Conservation (phyloP, 2,797 vertebrate genomes). For the Hafferia zeledoni region DNA sequence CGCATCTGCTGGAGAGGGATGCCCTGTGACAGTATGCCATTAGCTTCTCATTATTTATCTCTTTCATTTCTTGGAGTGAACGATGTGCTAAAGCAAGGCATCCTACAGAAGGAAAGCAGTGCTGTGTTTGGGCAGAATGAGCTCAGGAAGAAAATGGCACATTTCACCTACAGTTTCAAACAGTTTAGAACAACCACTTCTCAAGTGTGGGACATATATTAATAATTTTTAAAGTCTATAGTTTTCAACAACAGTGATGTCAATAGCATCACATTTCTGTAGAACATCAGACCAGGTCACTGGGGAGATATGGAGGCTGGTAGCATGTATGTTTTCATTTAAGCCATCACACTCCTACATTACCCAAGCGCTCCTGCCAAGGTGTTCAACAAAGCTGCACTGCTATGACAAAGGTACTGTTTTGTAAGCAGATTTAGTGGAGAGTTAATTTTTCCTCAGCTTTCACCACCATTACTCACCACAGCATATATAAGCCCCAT, state of each 20-base stretch:
- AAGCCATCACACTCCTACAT: accelerated
- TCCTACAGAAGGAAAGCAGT: not conserved
- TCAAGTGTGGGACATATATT: not conserved
- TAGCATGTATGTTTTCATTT: not conserved
- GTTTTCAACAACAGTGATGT: not conserved
- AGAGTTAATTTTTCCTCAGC: not conserved
- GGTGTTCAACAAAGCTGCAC: not conserved
- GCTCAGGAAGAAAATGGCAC: not conserved
- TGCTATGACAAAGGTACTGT: not conserved
- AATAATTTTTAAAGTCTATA: not conserved
- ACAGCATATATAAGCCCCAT: not conserved
- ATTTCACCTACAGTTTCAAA: not conserved
- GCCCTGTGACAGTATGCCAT: not conserved
- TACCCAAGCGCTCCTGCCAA: not conserved
- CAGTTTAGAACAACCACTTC: not conserved
- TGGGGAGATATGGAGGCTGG: accelerated
- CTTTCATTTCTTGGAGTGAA: not conserved
- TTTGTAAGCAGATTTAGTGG: not conserved
- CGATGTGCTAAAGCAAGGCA: accelerated
- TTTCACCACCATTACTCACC: not conserved
- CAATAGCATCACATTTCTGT: not conserved
- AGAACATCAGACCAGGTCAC: not conserved
- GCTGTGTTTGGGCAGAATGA: not conserved
- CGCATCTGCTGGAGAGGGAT: not conserved
- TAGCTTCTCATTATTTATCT: not conserved